These are phyloP conservation scores for Danio aesculapii DNA, from an alignment of 2,797 vertebrate genomes.

Conservation along the genomic window DNA sequence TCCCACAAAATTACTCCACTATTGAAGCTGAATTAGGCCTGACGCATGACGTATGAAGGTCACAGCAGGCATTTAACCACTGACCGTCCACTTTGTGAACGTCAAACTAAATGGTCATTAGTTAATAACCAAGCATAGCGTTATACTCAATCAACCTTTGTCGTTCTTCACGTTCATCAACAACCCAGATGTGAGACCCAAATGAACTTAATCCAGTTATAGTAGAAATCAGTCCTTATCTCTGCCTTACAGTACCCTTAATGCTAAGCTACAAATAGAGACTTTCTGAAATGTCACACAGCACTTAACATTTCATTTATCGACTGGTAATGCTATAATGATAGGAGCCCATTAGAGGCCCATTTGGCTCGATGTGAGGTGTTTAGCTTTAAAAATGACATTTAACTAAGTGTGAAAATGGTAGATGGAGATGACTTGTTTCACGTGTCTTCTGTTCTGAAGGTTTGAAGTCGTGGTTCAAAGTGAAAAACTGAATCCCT, in stretches of 20 bases:
- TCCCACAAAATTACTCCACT: neutral
- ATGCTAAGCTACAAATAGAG: constrained; percentile 56
- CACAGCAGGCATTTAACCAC: constrained; percentile 5
- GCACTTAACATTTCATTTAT: constrained; percentile 65
- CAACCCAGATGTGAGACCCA: constrained; percentile 28
- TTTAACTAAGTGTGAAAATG: constrained; percentile 64
- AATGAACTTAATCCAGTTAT: constrained; percentile 50
- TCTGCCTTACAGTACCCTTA: constrained; percentile 39
- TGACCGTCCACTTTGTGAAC: neutral
- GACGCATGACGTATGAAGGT: neutral
- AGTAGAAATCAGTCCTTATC: constrained; percentile 10
- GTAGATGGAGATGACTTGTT: constrained; percentile 58
- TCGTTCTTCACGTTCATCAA: constrained; percentile 20
- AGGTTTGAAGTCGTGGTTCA: constrained; percentile 1
- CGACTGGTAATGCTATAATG: constrained; percentile 60
- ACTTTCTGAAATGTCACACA: constrained; percentile 62
- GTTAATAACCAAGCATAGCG: constrained; percentile 12
- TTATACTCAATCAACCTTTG: constrained; percentile 42
- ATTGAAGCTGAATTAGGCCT: neutral
- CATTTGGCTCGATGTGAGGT: constrained; percentile 68
- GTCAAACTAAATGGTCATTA: constrained; percentile 14
- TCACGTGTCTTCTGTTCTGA: constrained; percentile 20
- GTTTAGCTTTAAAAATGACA: constrained; percentile 73
- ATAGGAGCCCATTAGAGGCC: constrained; percentile 58
- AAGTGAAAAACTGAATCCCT: neutral